phyloP scores from a whole-genome alignment of 1,140 invertebrate species.

The Macrotrachela quadricornifera region DNA sequence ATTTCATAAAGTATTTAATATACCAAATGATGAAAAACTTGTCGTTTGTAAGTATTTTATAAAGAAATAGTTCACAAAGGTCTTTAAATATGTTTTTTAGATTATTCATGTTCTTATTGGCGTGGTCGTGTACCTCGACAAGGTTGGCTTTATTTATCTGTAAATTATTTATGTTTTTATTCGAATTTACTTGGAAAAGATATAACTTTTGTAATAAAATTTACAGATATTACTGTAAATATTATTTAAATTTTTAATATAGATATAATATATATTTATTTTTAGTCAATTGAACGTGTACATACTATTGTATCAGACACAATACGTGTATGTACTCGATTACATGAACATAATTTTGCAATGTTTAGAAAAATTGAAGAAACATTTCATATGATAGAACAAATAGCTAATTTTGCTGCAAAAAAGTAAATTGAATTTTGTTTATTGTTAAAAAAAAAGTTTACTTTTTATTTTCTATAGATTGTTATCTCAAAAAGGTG shows the following conservation, averaged over 20 bases:
- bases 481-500: neutral
- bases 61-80: neutral
- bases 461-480: neutral
- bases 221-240: slow-evolving; percentile 36
- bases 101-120: slow-evolving; percentile 57
- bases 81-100: slow-evolving; percentile 15
- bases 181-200: slow-evolving; percentile 74
- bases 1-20: slow-evolving; percentile 66
- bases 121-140: slow-evolving; percentile 70
- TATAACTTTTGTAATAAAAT: slow-evolving; percentile 59
- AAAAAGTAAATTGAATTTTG: slow-evolving; percentile 43
- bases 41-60: slow-evolving; percentile 65
- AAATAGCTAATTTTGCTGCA: slow-evolving; percentile 85
- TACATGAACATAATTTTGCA: slow-evolving; percentile 30
- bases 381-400: slow-evolving; percentile 71
- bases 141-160: slow-evolving; percentile 82
- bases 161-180: slow-evolving; percentile 86
- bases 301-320: too few relatives aligned
- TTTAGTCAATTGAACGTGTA: too few relatives aligned
- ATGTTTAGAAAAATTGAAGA: slow-evolving; percentile 70
- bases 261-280: too few relatives aligned
- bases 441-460: neutral
- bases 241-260: slow-evolving; percentile 19
- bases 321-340: neutral
- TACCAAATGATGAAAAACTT: slow-evolving; percentile 76